phyloP scores from a whole-genome alignment of 2,797 vertebrate genomes.

The Emys orbicularis region DNA sequence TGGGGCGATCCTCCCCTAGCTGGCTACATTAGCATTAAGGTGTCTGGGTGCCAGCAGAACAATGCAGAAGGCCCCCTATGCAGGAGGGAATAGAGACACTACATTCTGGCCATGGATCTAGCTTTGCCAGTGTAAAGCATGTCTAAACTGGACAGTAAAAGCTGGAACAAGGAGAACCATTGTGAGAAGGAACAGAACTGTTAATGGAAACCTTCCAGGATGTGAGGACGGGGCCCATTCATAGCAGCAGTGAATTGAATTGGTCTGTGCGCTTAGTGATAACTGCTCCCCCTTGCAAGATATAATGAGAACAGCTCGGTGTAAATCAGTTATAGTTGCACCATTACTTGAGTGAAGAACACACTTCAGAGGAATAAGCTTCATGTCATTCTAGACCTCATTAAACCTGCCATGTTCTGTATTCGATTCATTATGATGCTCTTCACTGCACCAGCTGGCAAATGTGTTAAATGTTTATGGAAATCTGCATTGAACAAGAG shows the following conservation, averaged over 20 bases:
- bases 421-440: background rate
- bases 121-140: background rate
- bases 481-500: background rate
- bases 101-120: too few relatives aligned
- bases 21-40: background rate
- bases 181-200: background rate
- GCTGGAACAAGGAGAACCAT: background rate
- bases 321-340: background rate
- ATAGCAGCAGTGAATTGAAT: background rate
- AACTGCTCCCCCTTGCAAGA: background rate
- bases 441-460: background rate
- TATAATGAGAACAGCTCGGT: background rate
- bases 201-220: background rate
- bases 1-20: background rate
- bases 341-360: background rate
- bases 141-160: background rate
- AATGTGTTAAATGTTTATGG: background rate
- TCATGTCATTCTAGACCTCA: background rate
- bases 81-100: background rate
- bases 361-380: background rate
- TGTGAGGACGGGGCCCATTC: background rate
- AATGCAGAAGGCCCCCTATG: background rate
- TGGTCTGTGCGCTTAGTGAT: background rate
- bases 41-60: background rate
- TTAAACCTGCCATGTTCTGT: background rate